phyloP scores from a whole-genome alignment of 2,113 vertebrate species.

The Pampusana beccarii region DNA sequence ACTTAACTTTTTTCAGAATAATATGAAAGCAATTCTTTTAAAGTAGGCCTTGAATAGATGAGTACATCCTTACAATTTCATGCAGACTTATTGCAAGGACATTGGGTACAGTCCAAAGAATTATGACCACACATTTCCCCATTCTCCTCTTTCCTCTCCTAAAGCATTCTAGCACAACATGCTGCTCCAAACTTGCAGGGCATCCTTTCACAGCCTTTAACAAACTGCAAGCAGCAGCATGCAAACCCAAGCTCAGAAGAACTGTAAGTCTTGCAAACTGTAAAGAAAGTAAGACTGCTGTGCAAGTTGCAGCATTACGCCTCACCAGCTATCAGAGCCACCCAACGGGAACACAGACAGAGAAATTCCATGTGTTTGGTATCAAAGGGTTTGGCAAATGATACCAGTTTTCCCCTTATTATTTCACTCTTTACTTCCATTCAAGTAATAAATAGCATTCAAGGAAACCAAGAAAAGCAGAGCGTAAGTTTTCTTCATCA shows the following conservation, averaged over 20 bases:
- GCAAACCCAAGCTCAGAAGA: background rate
- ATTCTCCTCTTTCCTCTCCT: background rate
- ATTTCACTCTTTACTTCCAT: background rate
- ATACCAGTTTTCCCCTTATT: background rate
- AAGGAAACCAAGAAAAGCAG: background rate
- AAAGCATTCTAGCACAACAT: background rate
- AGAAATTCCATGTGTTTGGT: background rate
- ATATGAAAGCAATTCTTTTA: background rate
- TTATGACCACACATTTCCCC: background rate
- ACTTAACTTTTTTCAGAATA: background rate
- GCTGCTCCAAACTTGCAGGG: rapidly evolving
- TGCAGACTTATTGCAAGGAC: background rate
- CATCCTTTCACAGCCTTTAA: background rate
- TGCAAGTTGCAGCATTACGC: background rate
- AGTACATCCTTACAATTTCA: background rate
- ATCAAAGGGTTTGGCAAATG: background rate
- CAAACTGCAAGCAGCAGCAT: background rate
- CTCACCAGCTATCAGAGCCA: background rate
- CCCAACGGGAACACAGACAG: background rate
- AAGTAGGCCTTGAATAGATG: background rate
- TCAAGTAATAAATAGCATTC: background rate
- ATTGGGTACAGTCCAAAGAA: background rate
- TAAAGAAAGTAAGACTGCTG: background rate
- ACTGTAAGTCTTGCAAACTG: background rate
- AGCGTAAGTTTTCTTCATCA: background rate